Evolutionary conservation across 2,113 vertebrate species (phyloP).

Genomic region (Taxidea taxus): DNA sequence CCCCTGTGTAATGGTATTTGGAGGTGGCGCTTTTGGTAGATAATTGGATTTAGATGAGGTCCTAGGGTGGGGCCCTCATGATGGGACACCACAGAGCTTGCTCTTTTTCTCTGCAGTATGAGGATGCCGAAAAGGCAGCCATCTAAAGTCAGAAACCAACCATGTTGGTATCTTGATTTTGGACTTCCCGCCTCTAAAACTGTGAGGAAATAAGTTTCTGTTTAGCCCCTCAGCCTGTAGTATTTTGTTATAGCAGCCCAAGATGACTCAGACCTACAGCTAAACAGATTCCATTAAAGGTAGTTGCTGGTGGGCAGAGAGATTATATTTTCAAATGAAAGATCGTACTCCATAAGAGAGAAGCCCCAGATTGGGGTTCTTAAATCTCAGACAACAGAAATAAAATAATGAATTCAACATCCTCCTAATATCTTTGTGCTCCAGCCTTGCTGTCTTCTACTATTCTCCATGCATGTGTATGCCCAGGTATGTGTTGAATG

Average conservation of each 20-base stretch:
- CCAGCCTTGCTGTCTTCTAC: background rate
- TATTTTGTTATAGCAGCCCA: background rate
- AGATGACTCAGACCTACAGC: background rate
- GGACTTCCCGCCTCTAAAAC: background rate
- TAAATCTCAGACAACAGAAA: background rate
- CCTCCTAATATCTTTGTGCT: background rate
- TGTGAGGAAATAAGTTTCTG: background rate
- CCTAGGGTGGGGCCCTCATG: background rate
- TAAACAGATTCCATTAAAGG: background rate
- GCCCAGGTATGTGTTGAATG: background rate
- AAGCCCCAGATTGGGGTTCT: background rate
- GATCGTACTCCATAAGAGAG: background rate
- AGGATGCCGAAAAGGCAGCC: background rate
- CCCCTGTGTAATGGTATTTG: background rate
- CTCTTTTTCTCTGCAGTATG: background rate
- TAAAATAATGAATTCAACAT: background rate
- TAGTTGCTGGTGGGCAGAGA: background rate
- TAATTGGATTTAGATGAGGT: background rate
- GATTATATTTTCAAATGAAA: background rate
- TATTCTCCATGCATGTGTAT: background rate
- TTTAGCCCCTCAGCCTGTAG: background rate
- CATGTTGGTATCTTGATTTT: background rate
- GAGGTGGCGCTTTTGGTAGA: background rate
- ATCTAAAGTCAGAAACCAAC: background rate
- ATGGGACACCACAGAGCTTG: background rate